Conservation (phyloP, 1,140 invertebrate species). For the Camponotus floridanus region DNA sequence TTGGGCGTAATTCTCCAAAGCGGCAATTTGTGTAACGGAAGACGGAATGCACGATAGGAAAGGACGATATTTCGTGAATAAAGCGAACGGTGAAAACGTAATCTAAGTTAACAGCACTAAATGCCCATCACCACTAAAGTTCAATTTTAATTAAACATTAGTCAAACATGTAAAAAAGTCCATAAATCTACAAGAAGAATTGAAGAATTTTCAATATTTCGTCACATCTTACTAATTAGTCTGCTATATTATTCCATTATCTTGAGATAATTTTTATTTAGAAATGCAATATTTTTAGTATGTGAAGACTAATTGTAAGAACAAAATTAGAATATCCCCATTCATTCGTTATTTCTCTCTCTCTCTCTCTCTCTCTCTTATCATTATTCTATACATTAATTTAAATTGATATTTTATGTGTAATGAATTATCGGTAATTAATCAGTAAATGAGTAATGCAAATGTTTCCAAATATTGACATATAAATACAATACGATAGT, state of each 20-base stretch:
- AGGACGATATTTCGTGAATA: not conserved
- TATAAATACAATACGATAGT: constrained; percentile 1
- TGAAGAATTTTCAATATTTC: not conserved
- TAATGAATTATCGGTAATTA: not conserved
- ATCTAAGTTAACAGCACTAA: not conserved
- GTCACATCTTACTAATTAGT: no score
- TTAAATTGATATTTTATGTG: not conserved
- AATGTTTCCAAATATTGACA: constrained; percentile 5
- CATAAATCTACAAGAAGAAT: not conserved
- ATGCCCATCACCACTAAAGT: not conserved
- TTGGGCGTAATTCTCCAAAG: not conserved
- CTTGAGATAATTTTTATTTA: not conserved
- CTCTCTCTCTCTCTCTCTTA: not conserved
- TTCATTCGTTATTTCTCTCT: not conserved
- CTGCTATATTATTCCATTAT: not conserved
- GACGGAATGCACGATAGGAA: not conserved
- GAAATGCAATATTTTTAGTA: not conserved
- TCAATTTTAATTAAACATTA: not conserved
- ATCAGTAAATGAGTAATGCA: constrained; percentile 10
- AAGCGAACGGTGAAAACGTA: not conserved
- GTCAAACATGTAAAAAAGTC: not conserved
- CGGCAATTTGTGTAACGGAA: not conserved
- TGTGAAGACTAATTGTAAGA: not conserved
- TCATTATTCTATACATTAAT: not conserved
- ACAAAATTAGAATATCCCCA: not conserved